Evolutionary conservation across 2,888 invertebrate species (phyloP).

Genomic region (Pediacus dermestoides): DNA sequence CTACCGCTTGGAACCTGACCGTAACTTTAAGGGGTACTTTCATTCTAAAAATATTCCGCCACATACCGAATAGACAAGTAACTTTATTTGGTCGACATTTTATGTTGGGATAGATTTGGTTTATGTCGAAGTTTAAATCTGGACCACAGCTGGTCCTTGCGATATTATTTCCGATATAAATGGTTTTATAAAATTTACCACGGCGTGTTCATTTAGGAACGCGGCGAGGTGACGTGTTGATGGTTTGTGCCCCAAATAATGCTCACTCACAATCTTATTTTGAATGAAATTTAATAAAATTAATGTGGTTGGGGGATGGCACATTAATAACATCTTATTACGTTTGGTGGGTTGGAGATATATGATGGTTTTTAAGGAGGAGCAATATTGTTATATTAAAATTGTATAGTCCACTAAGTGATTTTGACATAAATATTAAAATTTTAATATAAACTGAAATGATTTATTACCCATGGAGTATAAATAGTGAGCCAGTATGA

Average conservation of each 20-base stretch:
- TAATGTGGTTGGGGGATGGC: slow-evolving; percentile 11
- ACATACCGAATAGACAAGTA: slow-evolving; percentile 30
- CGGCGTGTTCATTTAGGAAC: no score
- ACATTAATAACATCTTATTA: slow-evolving; percentile 15
- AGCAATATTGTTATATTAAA: slow-evolving; percentile 25
- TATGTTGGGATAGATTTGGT: no score
- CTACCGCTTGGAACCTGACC: slow-evolving; percentile 39
- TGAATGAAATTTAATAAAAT: no score
- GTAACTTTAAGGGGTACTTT: slow-evolving; percentile 36
- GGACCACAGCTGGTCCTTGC: neutral
- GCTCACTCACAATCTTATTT: no score
- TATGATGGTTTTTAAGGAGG: no score
- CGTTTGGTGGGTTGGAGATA: slow-evolving; percentile 7
- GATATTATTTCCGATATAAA: no score
- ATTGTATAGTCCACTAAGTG: slow-evolving; percentile 28
- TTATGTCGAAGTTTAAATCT: neutral
- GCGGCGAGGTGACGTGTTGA: no score
- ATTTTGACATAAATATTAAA: slow-evolving; percentile 37
- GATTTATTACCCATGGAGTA: slow-evolving; percentile 27
- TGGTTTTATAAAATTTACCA: no score
- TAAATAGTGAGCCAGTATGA: slow-evolving; percentile 16
- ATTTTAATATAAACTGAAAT: slow-evolving; percentile 34
- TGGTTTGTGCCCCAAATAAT: no score
- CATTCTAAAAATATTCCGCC: slow-evolving; percentile 36
- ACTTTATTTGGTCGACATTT: slow-evolving; percentile 34